Base-by-base conservation (phyloP, 2,888 invertebrate species). In the Hypolimnas misippus region DNA sequence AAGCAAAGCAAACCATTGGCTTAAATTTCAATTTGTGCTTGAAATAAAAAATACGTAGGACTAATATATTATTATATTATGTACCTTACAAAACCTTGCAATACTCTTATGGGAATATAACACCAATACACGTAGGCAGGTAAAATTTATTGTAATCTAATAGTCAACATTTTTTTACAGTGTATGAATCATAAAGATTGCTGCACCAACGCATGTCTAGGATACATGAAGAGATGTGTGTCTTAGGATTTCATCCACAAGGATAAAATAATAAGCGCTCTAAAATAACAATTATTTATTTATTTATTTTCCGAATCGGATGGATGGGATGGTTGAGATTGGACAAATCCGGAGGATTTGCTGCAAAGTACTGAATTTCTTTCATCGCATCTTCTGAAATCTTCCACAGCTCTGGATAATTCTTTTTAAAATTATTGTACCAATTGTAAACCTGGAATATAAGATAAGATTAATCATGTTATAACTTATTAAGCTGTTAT, bases 321-420 rank as follows among this genome's bases (percentile, higher is more conserved):
- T 96, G 96, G 68, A 96, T 93, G 3, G 96, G 96, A 81, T 96
- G 96, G 55, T 93, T 91, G 84, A 96, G 91, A 65, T 94, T 92
- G 6, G 94, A 93, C 33, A 96, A 76, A 82, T 96, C 95, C 1
- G 96, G 96, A 0, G 95, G 96, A 86, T 95, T 95, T 52, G 93
- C 94, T 44, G 94, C 94, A 70, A 95, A 96, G 52, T 93, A 88
- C 51, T 84, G 90, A 56, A 96, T 93, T 80, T 95, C 95, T 65
- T 93, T 93, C 94, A 96, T 94, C 19, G 95, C 96, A 12, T 78
- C 92, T 62, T 93, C 94, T 0, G 94, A 95, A 57, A 96, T 94
- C 67, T 93, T 87, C 96, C 96, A 96, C 44, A 96, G 79, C 4
- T 94, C 93, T 0, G 95, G 94, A 78, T 95, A 86, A 65, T 94